Evolutionary conservation across 2,113 vertebrate genomes (phyloP), one percentile per base, ranked within the genome.

Genomic region (Sitta europaea): DNA sequence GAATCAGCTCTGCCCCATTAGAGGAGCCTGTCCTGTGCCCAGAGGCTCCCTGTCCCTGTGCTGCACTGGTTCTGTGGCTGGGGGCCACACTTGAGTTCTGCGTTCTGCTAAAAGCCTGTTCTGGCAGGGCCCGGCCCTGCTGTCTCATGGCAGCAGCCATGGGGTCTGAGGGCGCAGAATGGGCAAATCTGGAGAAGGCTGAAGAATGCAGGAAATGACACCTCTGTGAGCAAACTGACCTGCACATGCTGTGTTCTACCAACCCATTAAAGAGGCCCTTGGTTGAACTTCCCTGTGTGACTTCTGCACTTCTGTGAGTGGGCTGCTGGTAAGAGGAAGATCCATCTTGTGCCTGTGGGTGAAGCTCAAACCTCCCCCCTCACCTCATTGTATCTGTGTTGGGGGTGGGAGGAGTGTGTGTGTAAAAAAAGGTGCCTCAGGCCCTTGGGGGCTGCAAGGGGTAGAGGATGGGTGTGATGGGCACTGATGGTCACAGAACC

Each of bases 211-310:
- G 36, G 47, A 47, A 67, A 18, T 0, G 1, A 18, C 33, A 16
- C 2, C 1, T 6, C 10, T n/a, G 71, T 40, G 79, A 88, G 35
- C 57, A 62, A 45, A 25, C 29, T 23, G 27, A 57, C 28, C 61
- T 55, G 70, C 0, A 31, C 38, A 8, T 0, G 1, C 57, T 8
- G 43, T 75, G 81, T 72, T 83, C 62, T 65, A 4, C 45, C 62
- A 29, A 59, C 50, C 54, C 78, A 96, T 94, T 96, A 95, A 96
- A 96, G 70, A 75, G 24, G 43, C n/a, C 58, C 85, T 90, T 88
- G 90, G 28, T 2, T 85, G 70, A 83, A 66, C 27, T 18, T 47
- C 7, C 10, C 54, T 70, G 70, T 0, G 2, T 75, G 58, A 85
- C 43, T 73, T 81, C 61, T 57, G 70, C 45, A 21, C 12, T 77